Evolutionary conservation across 2,888 invertebrate genomes (phyloP).

Genomic region (Flexamia atlantica): DNA sequence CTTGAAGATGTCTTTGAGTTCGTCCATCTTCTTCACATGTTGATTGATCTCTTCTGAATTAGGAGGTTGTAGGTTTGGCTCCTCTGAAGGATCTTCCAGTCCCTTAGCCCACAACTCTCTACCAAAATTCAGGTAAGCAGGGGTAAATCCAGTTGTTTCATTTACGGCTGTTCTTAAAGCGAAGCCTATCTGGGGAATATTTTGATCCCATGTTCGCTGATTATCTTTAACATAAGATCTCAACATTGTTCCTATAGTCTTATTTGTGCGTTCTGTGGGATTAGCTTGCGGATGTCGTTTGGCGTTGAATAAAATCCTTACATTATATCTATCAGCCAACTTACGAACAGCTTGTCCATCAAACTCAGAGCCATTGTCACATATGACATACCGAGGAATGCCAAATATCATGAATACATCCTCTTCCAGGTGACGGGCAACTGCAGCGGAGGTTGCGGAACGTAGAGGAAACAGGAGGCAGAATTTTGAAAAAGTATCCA

Average conservation of each 20-base stretch:
- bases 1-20: not conserved
- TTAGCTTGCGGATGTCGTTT: constrained; percentile 72
- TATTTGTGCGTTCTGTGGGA: constrained; percentile 72
- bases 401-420: constrained; percentile 36
- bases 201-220: constrained; percentile 70
- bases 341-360: not conserved
- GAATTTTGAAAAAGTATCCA: constrained; percentile 71
- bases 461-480: constrained; percentile 67
- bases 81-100: not conserved
- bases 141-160: constrained; percentile 67
- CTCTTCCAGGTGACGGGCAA: constrained; percentile 22
- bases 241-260: constrained; percentile 72
- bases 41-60: not conserved
- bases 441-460: constrained; percentile 66
- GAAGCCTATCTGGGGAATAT: constrained; percentile 66
- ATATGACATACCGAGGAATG: not conserved
- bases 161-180: constrained; percentile 69
- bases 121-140: constrained; percentile 66
- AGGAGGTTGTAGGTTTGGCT: no score
- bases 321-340: constrained; percentile 24
- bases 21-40: not conserved
- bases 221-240: constrained; percentile 69
- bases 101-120: not conserved
- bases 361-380: constrained; percentile 45
- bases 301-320: constrained; percentile 69